Base-by-base conservation (phyloP, 2,888 invertebrate genomes). In the Esperia sulphurella region DNA sequence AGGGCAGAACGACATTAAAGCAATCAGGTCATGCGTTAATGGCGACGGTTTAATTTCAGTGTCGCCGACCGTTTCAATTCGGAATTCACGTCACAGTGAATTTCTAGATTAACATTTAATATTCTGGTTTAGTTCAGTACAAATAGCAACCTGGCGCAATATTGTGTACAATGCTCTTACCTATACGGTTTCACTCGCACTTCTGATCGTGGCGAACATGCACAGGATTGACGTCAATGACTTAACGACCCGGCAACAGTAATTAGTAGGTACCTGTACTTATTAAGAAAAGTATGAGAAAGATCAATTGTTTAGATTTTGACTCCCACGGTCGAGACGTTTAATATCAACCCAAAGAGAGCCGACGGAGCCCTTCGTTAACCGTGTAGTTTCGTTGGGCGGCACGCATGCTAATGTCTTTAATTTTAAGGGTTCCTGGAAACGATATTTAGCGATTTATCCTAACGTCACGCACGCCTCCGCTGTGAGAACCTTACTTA, bases 281-380 rank as follows among this genome's bases (percentile, higher is more conserved):
- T 46, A 43, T 37, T 29, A 50, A 50, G 40, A 50, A 31, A 46
- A 29, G 50, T 43, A 44, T 46, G 44, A 47, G 41, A 47, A 49
- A 47, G 41, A 49, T 52, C 47, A 42, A 49, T 49, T 47, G 52
- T 47, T 49, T 28, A 21, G 38, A 50, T 43, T 45, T 51, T 39
- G n/a, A 43, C 28, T 52, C 48, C 41, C 51, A 50, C 50, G 45
- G 41, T 21, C 8, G 29, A 29, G 50, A 21, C 3, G 21, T 21
- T 21, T 21, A 21, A 21, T 21, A 5, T 21, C 5, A 21, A 42
- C 30, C 13, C 43, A 10, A 33, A 33, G 43, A 14, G 41, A 43
- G 28, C 37, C 21, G 41, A n/a, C 5, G 45, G 37, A 45, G 46
- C 50, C 41, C 42, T 44, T 42, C 21, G 41, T 44, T 39, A 42